Evolutionary conservation across 2,888 invertebrate species (phyloP).

Genomic region (Lamellibrachia columna): DNA sequence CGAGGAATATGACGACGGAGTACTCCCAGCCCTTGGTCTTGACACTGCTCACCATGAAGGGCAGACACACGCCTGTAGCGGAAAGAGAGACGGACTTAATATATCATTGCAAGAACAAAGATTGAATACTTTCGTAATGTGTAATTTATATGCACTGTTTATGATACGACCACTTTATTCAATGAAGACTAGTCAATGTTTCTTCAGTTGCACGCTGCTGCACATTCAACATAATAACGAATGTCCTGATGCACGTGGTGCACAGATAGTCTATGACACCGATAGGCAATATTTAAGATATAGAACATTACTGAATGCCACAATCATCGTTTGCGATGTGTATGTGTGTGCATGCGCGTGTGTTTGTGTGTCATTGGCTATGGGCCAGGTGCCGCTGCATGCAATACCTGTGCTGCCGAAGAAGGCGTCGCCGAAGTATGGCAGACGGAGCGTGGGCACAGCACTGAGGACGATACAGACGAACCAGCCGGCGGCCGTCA

Average conservation of each 20-base stretch:
- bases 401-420: constrained; percentile 41
- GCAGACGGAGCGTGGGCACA: constrained; percentile 51
- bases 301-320: neutral
- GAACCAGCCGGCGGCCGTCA: constrained; percentile 55
- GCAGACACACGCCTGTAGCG: constrained; percentile 68
- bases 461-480: constrained; percentile 52
- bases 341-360: neutral
- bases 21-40: constrained; percentile 70
- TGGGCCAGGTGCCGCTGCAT: neutral
- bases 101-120: too few species aligned
- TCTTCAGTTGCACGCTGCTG: too few species aligned
- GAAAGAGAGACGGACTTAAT: neutral
- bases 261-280: too few species aligned
- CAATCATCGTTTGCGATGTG: neutral
- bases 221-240: too few species aligned
- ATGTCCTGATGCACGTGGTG: too few species aligned
- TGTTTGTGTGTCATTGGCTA: neutral
- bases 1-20: constrained; percentile 69
- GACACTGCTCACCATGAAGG: constrained; percentile 69
- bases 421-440: constrained; percentile 62
- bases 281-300: too few species aligned
- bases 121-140: too few species aligned
- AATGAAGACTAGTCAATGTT: too few species aligned
- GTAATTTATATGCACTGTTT: too few species aligned
- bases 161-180: too few species aligned